Percentiles rank a stretch among this genome's conserved stretches.
Evolutionary conservation across 2,888 invertebrate genomes (phyloP).

Genomic region (Rhingia rostrata): DNA sequence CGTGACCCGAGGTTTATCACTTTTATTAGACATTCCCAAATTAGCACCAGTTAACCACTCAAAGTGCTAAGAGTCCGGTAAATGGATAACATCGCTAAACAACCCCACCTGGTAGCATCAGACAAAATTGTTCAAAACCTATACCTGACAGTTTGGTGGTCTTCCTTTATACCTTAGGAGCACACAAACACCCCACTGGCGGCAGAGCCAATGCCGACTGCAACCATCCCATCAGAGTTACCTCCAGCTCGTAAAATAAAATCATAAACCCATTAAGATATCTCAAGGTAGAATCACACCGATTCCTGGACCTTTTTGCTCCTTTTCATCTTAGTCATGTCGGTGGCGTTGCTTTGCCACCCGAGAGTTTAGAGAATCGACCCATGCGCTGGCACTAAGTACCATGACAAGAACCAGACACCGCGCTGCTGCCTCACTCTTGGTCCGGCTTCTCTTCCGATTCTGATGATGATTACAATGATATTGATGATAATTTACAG

Average conservation of each 20-base stretch:
- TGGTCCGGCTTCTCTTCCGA: not conserved
- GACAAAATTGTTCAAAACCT: conserved; percentile 7
- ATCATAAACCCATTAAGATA: conserved; percentile 70
- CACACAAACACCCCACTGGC: not conserved
- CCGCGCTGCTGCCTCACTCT: not conserved
- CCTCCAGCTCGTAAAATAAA: conserved; percentile 49
- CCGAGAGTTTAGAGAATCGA: too few species aligned
- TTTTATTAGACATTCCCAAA: too few species aligned
- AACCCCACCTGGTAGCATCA: not conserved
- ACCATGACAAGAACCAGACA: conserved; percentile 17
- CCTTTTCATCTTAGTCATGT: not conserved
- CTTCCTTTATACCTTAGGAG: not conserved
- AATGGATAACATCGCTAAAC: conserved; percentile 3
- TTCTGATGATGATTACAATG: conserved; percentile 55
- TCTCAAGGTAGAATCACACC: conserved; percentile 49
- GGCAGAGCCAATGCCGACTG: not conserved
- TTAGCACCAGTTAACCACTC: not conserved
- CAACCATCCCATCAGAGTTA: conserved; percentile 34
- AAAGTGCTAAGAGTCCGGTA: not conserved
- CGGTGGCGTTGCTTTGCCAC: not conserved
- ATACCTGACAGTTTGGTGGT: not conserved
- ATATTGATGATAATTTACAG: conserved; percentile 67
- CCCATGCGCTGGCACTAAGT: conserved; percentile 17
- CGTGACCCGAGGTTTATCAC: too few species aligned
- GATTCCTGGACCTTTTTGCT: conserved; percentile 23